These are phyloP conservation scores for Phylloscopus whistleri DNA, from an alignment of 2,113 vertebrate species.

Conservation along the genomic window DNA sequence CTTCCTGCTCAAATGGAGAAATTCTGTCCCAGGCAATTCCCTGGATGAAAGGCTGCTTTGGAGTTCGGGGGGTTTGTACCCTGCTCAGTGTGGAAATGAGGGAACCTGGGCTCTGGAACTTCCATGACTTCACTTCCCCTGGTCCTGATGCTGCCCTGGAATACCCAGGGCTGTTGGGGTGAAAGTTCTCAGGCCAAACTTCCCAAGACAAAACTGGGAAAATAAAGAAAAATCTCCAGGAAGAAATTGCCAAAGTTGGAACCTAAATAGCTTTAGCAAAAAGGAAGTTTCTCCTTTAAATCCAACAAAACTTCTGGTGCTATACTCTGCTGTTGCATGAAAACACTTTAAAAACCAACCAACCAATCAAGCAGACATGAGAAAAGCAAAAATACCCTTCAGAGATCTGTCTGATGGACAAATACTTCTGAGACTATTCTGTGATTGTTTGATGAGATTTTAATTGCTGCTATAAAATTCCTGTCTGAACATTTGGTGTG, in stretches of 20 bases:
- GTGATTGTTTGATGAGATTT: background rate
- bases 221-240: background rate
- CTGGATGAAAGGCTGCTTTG: background rate
- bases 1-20: background rate
- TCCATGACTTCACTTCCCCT: background rate
- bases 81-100: background rate
- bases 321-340: background rate
- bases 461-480: background rate
- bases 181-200: background rate
- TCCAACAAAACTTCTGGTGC: background rate
- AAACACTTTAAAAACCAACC: background rate
- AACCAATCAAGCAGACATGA: background rate
- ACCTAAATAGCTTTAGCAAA: background rate
- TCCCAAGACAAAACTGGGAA: background rate
- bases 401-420: background rate
- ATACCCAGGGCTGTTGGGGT: background rate
- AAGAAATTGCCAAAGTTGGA: background rate
- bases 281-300: background rate
- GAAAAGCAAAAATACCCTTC: background rate
- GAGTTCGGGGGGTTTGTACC: background rate
- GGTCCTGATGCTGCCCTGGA: background rate
- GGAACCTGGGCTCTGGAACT: background rate
- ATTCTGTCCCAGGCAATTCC: background rate
- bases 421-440: background rate
- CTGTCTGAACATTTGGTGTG: background rate